Evolutionary conservation across 1,140 invertebrate species (phyloP), one percentile per base, ranked within the genome.

Genomic region (Proales similis): DNA sequence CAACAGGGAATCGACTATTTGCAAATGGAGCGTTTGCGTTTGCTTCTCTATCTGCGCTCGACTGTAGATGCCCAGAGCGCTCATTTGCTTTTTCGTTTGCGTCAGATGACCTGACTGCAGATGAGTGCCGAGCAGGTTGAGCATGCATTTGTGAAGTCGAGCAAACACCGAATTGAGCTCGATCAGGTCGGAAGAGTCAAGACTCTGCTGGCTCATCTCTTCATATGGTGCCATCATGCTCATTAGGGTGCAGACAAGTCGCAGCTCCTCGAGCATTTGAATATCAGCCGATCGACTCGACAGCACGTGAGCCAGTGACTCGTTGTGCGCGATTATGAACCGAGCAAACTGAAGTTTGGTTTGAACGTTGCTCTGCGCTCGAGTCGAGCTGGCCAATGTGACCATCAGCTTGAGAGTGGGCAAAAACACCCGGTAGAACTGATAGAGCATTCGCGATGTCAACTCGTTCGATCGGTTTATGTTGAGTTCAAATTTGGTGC

Each of bases 341-440:
- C 45, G 39, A 5, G 51, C 39, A 2, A 57, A 19, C 11, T 57
- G 51, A 7, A 42, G 30, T 42, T 57, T 57, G 6, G 32, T 42
- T 57, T 57, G 36, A 4, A 57, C 32, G 4, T 57, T 57, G 12
- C 19, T 57, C 1, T 36, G 27, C 11, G n/a, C n/a, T n/a, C 51
- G 36, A 14, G 30, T 43, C 9, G 51, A 42, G 32, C 45, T 57
- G 3, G 45, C 6, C 30, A 57, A 42, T 12, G 32, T 19, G 32
- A 57, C 45, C 12, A 29, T 42, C 2, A 57, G 36, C 29, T 39
- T 57, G 6, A 57, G 45, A 42, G 45, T 57, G 0, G 51, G 51
- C n/a, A 57, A 57, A n/a, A 57, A 57, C 2, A 57, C 12, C 22
- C 32, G 33, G 45, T 57, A 57, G 4, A 42, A 57, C n/a, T 57